Conservation (phyloP, 2,888 invertebrate species). For the Hedya salicella region DNA sequence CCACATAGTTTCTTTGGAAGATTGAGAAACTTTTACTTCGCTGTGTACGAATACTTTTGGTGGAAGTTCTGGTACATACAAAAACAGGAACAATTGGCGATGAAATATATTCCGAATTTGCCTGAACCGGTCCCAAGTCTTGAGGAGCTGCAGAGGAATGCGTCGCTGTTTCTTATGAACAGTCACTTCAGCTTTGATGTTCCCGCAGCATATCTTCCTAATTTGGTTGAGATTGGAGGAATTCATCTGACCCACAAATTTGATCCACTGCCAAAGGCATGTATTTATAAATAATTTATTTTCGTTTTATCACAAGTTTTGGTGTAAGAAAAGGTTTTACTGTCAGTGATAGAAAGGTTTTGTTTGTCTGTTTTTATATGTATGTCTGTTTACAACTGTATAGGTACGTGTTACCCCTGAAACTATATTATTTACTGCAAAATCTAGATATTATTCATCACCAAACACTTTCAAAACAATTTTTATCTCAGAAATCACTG, state of each 20-base stretch:
- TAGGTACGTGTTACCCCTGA: too few species aligned
- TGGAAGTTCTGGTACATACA: conserved; percentile 72
- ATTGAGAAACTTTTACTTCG: conserved; percentile 77
- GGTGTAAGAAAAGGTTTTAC: too few species aligned
- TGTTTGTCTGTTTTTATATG: too few species aligned
- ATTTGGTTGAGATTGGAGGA: conserved; percentile 85
- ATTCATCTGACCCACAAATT: conserved; percentile 74
- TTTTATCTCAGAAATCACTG: too few species aligned
- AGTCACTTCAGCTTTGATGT: conserved; percentile 79
- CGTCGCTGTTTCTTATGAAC: conserved; percentile 76
- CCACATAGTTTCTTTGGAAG: conserved; percentile 83
- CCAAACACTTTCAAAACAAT: too few species aligned
- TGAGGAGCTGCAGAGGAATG: conserved; percentile 70
- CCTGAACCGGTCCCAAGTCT: conserved; percentile 70
- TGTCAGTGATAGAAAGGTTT: too few species aligned
- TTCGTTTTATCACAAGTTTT: too few species aligned
- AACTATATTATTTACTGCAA: too few species aligned
- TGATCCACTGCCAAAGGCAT: conserved; percentile 65
- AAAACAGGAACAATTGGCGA: conserved; percentile 67
- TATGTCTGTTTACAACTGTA: too few species aligned
- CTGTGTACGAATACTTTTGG: conserved; percentile 70
- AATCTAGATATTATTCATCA: too few species aligned
- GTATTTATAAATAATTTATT: background rate
- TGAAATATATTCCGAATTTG: conserved; percentile 68
- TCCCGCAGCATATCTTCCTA: conserved; percentile 80